Base-by-base conservation (phyloP, 2,888 invertebrate species). In the Anagyrus pseudococci region DNA sequence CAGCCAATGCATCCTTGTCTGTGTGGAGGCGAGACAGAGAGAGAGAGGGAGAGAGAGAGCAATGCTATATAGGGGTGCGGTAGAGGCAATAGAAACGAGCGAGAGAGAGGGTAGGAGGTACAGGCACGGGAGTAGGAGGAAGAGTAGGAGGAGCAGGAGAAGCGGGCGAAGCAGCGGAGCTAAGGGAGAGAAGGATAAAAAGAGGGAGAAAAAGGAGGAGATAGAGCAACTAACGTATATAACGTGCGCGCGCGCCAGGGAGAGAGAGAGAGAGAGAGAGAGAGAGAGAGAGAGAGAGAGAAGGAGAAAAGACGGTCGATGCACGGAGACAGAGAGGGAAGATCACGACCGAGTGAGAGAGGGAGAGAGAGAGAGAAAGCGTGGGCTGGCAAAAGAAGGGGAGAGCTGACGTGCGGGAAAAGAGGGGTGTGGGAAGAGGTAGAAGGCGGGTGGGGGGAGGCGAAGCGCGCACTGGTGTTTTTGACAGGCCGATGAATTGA, bases 401-500 rank as follows among this genome's bases (percentile, higher is more conserved):
- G 68, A 67, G 62, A 64, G 68, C 60, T 58, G 63, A 64, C 67
- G 69, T 63, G 66, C 64, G 64, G 48, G 71, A 58, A n/a, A n/a
- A n/a, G 72, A 70, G 52, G 40, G 41, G 64, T 49, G 54, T 55
- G 65, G 67, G 65, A 64, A 56, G 65, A 61, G 50, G 53, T 58
- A 67, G 69, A 69, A 29, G 67, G 64, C 62, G 66, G 46, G 37
- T 75, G 52, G 26, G 49, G 40, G 15, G 33, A 37, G n/a, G 48
- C 23, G 74, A 52, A 52, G 26, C 75, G 78, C 75, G 78, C 80
- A 75, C 80, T 80, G 80, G 80, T 80, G 80, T 79, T 80, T 80
- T 80, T 80, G 80, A 80, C 80, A 80, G 80, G 80, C 79, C 80
- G 80, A 80, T 80, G 80, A 80, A 80, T 80, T 80, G 80, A 80